These are phyloP conservation scores for Dicaeum eximium DNA, from an alignment of 2,113 vertebrate genomes.

Conservation along the genomic window DNA sequence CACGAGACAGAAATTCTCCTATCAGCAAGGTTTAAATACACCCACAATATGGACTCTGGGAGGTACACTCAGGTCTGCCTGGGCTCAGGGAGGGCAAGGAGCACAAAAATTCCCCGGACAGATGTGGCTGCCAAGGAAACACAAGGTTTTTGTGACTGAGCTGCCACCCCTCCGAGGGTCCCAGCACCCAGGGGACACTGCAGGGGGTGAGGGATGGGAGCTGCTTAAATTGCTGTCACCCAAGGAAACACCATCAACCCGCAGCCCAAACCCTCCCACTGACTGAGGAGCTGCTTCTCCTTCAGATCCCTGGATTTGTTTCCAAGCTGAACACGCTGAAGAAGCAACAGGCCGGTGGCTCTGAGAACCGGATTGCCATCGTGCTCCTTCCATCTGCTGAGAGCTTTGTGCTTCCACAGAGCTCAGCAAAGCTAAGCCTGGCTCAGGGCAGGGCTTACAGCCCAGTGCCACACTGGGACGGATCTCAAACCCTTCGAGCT, in stretches of 20 bases:
- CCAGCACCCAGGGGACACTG: background rate
- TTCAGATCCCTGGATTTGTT: background rate
- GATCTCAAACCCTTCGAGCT: background rate
- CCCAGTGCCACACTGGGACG: background rate
- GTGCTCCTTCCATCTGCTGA: background rate
- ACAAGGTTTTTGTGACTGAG: background rate
- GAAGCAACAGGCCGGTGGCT: accelerated
- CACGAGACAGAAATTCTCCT: background rate
- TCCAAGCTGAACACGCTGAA: background rate
- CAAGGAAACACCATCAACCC: background rate
- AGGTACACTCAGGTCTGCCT: background rate
- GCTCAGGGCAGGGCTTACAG: background rate
- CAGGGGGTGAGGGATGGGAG: background rate
- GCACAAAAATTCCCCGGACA: background rate
- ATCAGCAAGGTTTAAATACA: background rate
- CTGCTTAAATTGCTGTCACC: background rate
- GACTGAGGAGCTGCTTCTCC: background rate
- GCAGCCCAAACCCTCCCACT: background rate
- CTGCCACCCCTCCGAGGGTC: too few relatives aligned
- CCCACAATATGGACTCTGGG: accelerated
- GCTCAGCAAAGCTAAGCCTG: background rate
- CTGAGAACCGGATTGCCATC: background rate
- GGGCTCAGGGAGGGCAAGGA: background rate
- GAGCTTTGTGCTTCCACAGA: background rate
- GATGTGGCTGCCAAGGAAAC: background rate